Percentiles rank a stretch among this genome's conserved stretches.
Conservation (phyloP, 1,140 invertebrate genomes). For the Euura saliciscinereae region DNA sequence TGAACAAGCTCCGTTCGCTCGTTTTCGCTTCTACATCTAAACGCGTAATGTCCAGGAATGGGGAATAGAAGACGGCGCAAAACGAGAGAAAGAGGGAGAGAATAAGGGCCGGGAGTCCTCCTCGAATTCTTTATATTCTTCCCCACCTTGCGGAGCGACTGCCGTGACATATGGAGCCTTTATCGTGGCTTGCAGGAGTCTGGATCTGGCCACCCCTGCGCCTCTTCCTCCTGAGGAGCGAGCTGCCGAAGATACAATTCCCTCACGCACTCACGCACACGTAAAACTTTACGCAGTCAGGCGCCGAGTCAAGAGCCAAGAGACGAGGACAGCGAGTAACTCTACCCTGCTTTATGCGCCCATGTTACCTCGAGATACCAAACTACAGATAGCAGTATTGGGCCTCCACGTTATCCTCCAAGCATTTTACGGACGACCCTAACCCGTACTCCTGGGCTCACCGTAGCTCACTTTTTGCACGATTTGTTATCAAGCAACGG, state of each 20-base stretch:
- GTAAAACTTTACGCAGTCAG: not conserved
- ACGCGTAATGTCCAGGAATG: not conserved
- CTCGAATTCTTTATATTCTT: not conserved
- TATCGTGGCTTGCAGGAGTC: conserved; percentile 2
- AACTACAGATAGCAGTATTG: conserved; percentile 2
- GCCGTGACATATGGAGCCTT: conserved; percentile 6
- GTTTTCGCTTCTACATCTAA: not conserved
- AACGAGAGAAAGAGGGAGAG: not conserved
- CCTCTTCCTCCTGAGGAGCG: not conserved
- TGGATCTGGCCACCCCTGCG: conserved; percentile 3
- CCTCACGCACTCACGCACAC: conserved; percentile 1
- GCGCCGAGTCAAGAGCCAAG: not conserved
- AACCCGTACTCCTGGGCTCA: not conserved
- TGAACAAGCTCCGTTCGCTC: too few species aligned
- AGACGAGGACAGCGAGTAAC: conserved; percentile 5
- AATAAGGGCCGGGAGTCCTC: not conserved
- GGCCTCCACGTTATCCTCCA: not conserved
- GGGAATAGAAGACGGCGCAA: not conserved
- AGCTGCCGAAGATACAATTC: conserved; percentile 7
- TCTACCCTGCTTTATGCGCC: conserved; percentile 6
- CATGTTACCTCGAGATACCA: conserved; percentile 7
- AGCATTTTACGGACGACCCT: conserved; percentile 3
- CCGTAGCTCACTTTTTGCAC: conserved; percentile 6
- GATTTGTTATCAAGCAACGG: not conserved
- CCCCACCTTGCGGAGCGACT: not conserved